A percentile compares a stretch with the other conserved stretches of the same genome.
Evolutionary conservation across 2,888 invertebrate species (phyloP).

Genomic region (Tiliacea aurago): DNA sequence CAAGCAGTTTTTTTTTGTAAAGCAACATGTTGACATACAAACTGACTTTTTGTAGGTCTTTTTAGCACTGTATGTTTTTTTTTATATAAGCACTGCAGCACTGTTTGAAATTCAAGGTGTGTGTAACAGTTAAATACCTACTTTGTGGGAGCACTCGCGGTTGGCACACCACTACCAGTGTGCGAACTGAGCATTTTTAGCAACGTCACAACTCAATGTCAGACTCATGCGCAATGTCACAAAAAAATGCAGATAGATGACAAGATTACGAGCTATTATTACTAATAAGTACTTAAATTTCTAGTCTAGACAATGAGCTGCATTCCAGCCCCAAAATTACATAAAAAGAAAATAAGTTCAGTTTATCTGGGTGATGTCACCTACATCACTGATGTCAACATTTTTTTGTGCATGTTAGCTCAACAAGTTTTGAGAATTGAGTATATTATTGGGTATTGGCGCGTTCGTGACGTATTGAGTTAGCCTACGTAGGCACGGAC

Average conservation of each 20-base stretch:
- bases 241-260: constrained; percentile 20
- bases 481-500: too few relatives aligned
- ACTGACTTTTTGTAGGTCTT: neutral
- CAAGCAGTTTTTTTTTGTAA: neutral
- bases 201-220: constrained; percentile 17
- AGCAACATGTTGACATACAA: constrained; percentile 18
- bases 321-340: constrained; percentile 22
- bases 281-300: constrained; percentile 11
- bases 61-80: neutral
- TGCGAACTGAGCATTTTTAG: neutral
- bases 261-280: constrained; percentile 22
- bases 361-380: constrained; percentile 14
- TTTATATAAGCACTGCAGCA: neutral
- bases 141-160: neutral
- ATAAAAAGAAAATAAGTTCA: constrained; percentile 35
- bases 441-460: neutral
- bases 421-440: constrained; percentile 7
- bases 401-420: constrained; percentile 5
- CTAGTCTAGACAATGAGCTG: constrained; percentile 26
- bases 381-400: constrained; percentile 24
- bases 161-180: constrained; percentile 9
- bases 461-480: neutral
- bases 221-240: constrained; percentile 16
- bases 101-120: neutral
- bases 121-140: neutral